Base-by-base conservation (phyloP, 23 tunicate species). In the Trididemnum nubilum region DNA sequence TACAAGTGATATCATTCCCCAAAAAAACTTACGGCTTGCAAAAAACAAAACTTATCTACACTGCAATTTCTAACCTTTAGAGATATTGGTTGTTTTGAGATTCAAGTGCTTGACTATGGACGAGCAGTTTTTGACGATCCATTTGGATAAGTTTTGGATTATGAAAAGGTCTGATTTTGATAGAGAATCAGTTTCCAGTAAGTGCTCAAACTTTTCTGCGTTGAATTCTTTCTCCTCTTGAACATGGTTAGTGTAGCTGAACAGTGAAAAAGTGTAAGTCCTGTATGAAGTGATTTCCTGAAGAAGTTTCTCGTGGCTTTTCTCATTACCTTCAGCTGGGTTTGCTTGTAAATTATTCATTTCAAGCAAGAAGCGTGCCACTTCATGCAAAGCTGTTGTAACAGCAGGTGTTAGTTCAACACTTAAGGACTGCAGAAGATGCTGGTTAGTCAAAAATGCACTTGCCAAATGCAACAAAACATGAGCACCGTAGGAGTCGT, bases 401-500 rank as follows among this genome's bases (percentile, higher is more conserved):
- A 33, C 74, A 67, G 74, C 18, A 3, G 38, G 38, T 4, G 74
- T 3, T 24, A 67, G 38, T 2, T 15, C 12, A 4, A 33, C 66
- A 26, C 2, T 2, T 27, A 54, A 12, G 54, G 40, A 51, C 31
- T 77, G 66, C 54, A 52, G 58, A 4, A 77, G 24, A 2, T 12
- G 52, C 3, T n/a, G 37, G 7, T 77, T 22, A 4, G 38, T 32
- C 36, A 77, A 32, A 31, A 77, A 34, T 7, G 21, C 7, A 33
- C 29, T 36, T 4, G 81, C 67, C 39, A 54, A 52, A 54, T 77
- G 44, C 9, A 77, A 30, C 37, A 77, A 22, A 52, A 54, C 22
- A 54, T 77, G 81, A 77, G 81, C 26, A 2, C 81, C 81, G 31
- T 51, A 77, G 5, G 78, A 38, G 3, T 34, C 78, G 39, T 15